Conservation (phyloP, 2,888 invertebrate genomes). For the Ethmia dodecea region DNA sequence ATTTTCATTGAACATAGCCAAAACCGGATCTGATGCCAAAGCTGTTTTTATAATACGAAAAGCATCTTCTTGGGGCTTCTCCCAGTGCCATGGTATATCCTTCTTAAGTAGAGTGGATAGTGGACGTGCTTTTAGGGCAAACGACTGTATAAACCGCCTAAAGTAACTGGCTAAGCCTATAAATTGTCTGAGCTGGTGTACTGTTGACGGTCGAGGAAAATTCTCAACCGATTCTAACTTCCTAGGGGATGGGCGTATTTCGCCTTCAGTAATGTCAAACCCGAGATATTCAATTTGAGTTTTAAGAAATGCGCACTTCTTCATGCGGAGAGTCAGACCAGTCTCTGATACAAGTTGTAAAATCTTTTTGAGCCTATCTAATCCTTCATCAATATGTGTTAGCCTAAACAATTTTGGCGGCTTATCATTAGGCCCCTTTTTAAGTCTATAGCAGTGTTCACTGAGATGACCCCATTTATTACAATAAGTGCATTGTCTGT, state of each 20-base stretch:
- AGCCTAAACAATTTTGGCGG: neutral
- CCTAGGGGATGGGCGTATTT: neutral
- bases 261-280: neutral
- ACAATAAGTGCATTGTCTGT: no score
- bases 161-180: neutral
- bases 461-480: neutral
- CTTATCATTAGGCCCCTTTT: neutral
- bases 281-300: neutral
- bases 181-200: constrained; percentile 3
- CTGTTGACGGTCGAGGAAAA: neutral
- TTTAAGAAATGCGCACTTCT: neutral
- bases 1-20: no score
- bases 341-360: constrained; percentile 2
- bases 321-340: neutral
- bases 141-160: neutral
- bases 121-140: neutral
- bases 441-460: neutral
- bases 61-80: no score
- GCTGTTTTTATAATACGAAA: no score
- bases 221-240: neutral
- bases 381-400: neutral
- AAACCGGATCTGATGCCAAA: no score
- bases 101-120: neutral
- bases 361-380: constrained; percentile 4
- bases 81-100: no score